Percentiles rank a stretch among this genome's conserved stretches.
Conservation (phyloP, 2,113 vertebrate genomes). For the Tenebrosternarchus preto region DNA sequence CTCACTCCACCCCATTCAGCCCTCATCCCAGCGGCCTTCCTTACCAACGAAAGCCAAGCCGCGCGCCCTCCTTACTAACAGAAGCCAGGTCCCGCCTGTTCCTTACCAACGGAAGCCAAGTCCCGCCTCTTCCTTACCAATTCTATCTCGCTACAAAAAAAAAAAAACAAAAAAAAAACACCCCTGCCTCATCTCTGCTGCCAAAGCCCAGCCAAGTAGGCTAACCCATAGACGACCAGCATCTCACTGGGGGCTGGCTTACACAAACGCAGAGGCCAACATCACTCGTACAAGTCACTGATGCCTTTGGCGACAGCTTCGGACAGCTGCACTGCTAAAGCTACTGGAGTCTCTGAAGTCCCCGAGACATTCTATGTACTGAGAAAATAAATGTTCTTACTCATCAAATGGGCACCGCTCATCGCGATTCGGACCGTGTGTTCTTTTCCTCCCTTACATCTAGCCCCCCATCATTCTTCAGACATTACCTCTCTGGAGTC, state of each 20-base stretch:
- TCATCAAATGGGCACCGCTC: too few species aligned
- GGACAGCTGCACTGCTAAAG: too few species aligned
- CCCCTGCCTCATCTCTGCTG: conserved; percentile 65
- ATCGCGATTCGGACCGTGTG: background rate
- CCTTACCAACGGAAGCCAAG: too few species aligned
- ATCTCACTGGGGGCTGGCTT: conserved; percentile 23
- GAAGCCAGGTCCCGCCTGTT: too few species aligned
- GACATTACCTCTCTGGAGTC: background rate
- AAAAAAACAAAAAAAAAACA: too few species aligned
- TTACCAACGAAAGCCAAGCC: conserved; percentile 67
- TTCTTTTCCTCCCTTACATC: background rate
- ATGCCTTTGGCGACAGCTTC: too few species aligned
- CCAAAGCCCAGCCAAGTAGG: conserved; percentile 63
- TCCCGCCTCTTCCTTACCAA: too few species aligned
- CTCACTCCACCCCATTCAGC: conserved; percentile 34
- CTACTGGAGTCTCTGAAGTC: too few species aligned
- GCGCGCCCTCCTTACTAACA: too few species aligned
- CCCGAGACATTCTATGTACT: too few species aligned
- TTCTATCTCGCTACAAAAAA: conserved; percentile 76
- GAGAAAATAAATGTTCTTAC: too few species aligned
- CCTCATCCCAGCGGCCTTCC: conserved; percentile 62
- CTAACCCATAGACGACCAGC: conserved; percentile 29
- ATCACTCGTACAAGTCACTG: conserved; percentile 18
- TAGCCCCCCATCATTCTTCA: background rate
- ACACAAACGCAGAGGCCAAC: background rate